These are phyloP conservation scores for Dolichallabes microphthalmus DNA, from an alignment of 2,113 vertebrate species.

Conservation along the genomic window DNA sequence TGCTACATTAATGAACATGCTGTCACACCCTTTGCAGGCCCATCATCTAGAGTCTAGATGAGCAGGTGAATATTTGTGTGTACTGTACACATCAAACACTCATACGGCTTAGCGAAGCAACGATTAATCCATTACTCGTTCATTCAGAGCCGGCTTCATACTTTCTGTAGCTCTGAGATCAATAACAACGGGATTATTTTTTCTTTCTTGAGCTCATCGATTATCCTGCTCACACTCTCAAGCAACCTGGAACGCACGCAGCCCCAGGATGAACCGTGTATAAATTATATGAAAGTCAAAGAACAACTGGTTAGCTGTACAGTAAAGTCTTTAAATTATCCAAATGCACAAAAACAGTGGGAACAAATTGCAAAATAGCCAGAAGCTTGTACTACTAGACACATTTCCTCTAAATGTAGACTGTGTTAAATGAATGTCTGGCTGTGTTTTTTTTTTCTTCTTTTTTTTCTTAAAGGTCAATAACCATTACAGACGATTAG, in stretches of 20 bases:
- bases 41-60: neutral
- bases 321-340: constrained; percentile 35
- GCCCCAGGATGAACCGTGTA: constrained; percentile 23
- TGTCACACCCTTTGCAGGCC: neutral
- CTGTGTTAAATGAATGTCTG: neutral
- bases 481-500: neutral
- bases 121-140: constrained; percentile 36
- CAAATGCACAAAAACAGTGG: constrained; percentile 13
- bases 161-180: constrained; percentile 41
- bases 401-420: neutral
- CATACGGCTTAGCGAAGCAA: neutral
- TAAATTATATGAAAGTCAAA: constrained; percentile 21
- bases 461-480: neutral
- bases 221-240: constrained; percentile 43
- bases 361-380: constrained; percentile 20
- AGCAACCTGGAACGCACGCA: constrained; percentile 44
- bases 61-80: neutral
- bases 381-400: neutral
- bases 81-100: neutral
- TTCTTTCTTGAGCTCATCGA: constrained; percentile 50
- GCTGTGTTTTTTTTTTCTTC: neutral
- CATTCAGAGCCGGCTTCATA: constrained; percentile 46
- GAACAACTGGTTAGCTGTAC: constrained; percentile 15
- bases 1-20: neutral
- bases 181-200: constrained; percentile 55